Conservation (phyloP, 2,888 invertebrate genomes). For the Acronicta alni region DNA sequence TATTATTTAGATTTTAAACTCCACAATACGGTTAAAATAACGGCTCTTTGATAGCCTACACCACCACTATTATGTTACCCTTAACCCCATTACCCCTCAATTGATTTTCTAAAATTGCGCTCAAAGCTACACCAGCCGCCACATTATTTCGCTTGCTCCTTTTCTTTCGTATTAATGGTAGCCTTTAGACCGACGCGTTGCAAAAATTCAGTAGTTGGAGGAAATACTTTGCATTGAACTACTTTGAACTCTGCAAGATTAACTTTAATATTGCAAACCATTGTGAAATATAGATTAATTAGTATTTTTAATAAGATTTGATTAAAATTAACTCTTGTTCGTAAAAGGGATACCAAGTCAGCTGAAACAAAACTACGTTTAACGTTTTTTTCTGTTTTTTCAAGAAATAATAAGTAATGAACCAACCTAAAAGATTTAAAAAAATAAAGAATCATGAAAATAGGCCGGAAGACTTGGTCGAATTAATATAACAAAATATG, state of each 20-base stretch:
- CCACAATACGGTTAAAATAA: conserved; percentile 15
- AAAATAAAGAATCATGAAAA: too few species aligned
- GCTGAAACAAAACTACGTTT: too few species aligned
- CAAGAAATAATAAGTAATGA: too few species aligned
- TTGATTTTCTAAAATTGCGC: conserved; percentile 41
- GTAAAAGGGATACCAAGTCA: too few species aligned
- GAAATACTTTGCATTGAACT: conserved; percentile 11
- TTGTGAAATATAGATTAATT: too few species aligned
- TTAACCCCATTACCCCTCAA: conserved; percentile 26
- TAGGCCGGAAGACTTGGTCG: too few species aligned
- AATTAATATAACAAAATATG: too few species aligned
- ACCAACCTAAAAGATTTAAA: too few species aligned
- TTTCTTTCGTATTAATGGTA: conserved; percentile 18
- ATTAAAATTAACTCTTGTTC: too few species aligned
- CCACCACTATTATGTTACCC: conserved; percentile 25
- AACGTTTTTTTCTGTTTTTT: too few species aligned
- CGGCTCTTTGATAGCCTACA: conserved; percentile 33
- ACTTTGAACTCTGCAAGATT: conserved; percentile 4
- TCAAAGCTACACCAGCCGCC: conserved; percentile 20
- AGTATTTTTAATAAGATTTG: too few species aligned
- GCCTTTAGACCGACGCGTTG: conserved; percentile 35
- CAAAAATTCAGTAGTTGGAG: conserved; percentile 11
- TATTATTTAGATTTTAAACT: conserved; percentile 20
- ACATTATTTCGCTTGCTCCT: conserved; percentile 35
- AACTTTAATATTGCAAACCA: neutral